Evolutionary conservation across 2,113 vertebrate genomes (phyloP).

Genomic region (Engystomops pustulosus): DNA sequence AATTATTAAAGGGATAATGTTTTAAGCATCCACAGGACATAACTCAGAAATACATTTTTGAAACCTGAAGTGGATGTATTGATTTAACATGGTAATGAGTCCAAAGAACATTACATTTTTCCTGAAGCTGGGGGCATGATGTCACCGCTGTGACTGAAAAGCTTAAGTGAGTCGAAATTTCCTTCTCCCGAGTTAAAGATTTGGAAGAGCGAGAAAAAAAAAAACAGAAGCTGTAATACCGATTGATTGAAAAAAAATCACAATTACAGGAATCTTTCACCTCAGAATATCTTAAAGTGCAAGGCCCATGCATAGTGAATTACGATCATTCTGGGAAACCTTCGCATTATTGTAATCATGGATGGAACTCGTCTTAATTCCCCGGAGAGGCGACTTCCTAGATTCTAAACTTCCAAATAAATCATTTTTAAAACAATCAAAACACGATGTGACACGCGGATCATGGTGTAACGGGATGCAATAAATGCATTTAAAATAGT

Average conservation of each 20-base stretch:
- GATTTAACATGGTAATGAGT: constrained; percentile 54
- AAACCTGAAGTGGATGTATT: constrained; percentile 50
- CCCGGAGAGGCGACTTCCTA: constrained; percentile 1
- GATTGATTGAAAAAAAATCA: constrained; percentile 50
- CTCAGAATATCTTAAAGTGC: constrained; percentile 42
- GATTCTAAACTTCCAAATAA: constrained; percentile 34
- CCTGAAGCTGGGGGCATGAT: constrained; percentile 36
- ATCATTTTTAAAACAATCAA: constrained; percentile 44
- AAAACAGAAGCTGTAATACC: constrained; percentile 24
- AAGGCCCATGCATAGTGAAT: constrained; percentile 30
- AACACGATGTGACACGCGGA: background rate
- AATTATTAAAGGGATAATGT: constrained; percentile 57
- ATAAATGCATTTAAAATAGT: constrained; percentile 5
- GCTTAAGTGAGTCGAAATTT: constrained; percentile 39
- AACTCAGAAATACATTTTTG: constrained; percentile 57
- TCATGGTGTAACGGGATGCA: background rate
- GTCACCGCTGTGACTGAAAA: constrained; percentile 33
- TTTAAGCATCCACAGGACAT: constrained; percentile 52
- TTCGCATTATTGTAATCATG: constrained; percentile 44
- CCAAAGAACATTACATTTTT: constrained; percentile 45
- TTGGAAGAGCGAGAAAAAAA: constrained; percentile 36
- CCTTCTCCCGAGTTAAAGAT: constrained; percentile 30
- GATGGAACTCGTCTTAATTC: background rate
- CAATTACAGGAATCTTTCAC: constrained; percentile 51
- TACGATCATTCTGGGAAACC: constrained; percentile 47